A percentile compares a stretch with the other conserved stretches of the same genome.
phyloP scores from a whole-genome alignment of 2,113 vertebrate species.

The Thomomys bottae region DNA sequence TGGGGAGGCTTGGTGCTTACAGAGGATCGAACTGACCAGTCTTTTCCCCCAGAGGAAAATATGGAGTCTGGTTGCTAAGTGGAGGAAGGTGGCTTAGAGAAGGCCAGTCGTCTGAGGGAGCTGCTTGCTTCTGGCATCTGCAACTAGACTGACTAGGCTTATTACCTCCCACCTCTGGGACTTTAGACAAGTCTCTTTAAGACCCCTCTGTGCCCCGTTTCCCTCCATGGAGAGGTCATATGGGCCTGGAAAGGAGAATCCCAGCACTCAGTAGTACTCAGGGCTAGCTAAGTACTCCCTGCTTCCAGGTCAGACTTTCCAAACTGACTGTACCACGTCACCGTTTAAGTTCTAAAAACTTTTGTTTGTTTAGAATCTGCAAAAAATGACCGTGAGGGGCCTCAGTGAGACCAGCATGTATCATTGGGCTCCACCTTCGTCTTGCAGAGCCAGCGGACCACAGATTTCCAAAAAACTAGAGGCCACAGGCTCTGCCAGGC shows the following conservation, averaged over 20 bases:
- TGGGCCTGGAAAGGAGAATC: not conserved
- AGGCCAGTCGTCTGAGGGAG: not conserved
- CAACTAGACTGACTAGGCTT: not conserved
- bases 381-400: constrained; percentile 55
- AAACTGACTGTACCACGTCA: not conserved
- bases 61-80: not conserved
- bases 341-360: constrained; percentile 38
- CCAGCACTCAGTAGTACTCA: not conserved
- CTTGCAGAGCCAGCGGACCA: constrained; percentile 82
- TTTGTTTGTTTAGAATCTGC: constrained; percentile 68
- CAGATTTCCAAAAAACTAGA: constrained; percentile 68
- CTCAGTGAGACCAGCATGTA: constrained; percentile 62
- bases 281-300: not conserved
- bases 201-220: not conserved
- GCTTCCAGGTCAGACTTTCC: not conserved
- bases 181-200: not conserved
- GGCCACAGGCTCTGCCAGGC: not conserved
- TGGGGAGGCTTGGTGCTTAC: not conserved
- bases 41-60: not conserved
- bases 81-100: not conserved
- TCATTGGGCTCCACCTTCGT: constrained; percentile 45
- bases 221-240: not conserved
- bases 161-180: not conserved
- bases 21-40: not conserved
- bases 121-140: not conserved